Evolutionary conservation across 1,140 invertebrate genomes (phyloP).

Genomic region (Papilio polytes): DNA sequence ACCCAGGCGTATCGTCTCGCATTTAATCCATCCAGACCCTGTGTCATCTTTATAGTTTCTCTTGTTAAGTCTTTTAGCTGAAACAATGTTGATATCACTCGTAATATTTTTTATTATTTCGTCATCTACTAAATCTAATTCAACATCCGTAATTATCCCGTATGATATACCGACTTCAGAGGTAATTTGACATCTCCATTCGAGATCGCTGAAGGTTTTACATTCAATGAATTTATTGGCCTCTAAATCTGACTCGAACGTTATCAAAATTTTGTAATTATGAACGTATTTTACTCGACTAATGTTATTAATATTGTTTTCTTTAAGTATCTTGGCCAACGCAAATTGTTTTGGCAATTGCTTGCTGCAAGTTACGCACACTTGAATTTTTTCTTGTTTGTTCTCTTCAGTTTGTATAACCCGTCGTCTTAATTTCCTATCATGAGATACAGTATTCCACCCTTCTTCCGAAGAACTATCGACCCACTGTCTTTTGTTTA

Average conservation of each 20-base stretch:
- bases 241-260: constrained; percentile 33
- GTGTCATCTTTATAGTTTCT: constrained; percentile 7
- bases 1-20: constrained; percentile 31
- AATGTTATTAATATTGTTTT: constrained; percentile 38
- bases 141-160: constrained; percentile 43
- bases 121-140: constrained; percentile 41
- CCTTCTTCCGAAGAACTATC: neutral
- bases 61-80: constrained; percentile 33
- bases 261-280: constrained; percentile 43
- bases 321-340: constrained; percentile 42
- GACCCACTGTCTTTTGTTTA: neutral
- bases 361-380: neutral
- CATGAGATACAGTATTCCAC: neutral
- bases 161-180: constrained; percentile 41
- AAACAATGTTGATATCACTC: constrained; percentile 27
- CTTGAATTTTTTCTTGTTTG: neutral
- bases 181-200: constrained; percentile 40
- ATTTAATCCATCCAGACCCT: neutral
- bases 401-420: neutral
- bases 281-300: constrained; percentile 43
- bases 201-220: constrained; percentile 25
- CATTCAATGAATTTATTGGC: constrained; percentile 37
- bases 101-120: constrained; percentile 41
- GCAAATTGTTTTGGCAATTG: constrained; percentile 47
- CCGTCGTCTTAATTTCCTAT: neutral